Base-by-base conservation (phyloP, 53 echinoderm and acorn worm genomes). In the Patiria pectinifera region DNA sequence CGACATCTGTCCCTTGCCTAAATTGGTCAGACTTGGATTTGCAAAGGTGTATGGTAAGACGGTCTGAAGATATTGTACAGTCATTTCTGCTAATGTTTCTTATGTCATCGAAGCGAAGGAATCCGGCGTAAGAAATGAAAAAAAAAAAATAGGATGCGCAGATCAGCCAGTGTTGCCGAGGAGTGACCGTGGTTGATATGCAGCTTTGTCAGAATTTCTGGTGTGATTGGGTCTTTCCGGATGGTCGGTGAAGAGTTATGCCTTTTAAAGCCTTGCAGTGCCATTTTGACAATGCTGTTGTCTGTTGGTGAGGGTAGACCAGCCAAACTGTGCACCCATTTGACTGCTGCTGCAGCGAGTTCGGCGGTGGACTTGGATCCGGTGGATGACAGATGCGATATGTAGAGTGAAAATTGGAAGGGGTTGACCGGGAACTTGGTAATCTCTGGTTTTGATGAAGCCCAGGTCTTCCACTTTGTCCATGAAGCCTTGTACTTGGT, bases 91-190 rank as follows among this genome's bases (percentile, higher is more conserved):
- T 79, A n/a, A 90, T 35, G 45, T 62, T 6, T 11, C 12, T 25
- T 13, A 90, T 9, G 47, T 90, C 91, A 26, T 90, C 81, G 21
- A 91, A 91, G 12, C 83, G 82, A 19, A 82, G 21, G 60, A 91
- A 91, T 60, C 91, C 82, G 1, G 91, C 69, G 83, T 91, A 91
- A 16, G 82, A 69, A 16, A 91, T 82, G 74, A 91, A 69, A 82
- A 69, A 82, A 91, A 22, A 12, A 91, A 91, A n/a, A n/a, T 6
- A 82, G 46, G 10, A 48, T 19, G 4, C 82, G 47, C 4, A 91
- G 66, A 10, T 91, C 91, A 10, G 82, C 82, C 74, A 91, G 71
- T 13, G 83, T 53, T 43, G 91, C 91, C 4, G 7, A 2, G 5
- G 82, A 48, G 4, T 82, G 82, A 5, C 91, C 91, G 13, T 45